phyloP scores from a whole-genome alignment of 2,888 invertebrate species.

The Lumbricus terrestris region DNA sequence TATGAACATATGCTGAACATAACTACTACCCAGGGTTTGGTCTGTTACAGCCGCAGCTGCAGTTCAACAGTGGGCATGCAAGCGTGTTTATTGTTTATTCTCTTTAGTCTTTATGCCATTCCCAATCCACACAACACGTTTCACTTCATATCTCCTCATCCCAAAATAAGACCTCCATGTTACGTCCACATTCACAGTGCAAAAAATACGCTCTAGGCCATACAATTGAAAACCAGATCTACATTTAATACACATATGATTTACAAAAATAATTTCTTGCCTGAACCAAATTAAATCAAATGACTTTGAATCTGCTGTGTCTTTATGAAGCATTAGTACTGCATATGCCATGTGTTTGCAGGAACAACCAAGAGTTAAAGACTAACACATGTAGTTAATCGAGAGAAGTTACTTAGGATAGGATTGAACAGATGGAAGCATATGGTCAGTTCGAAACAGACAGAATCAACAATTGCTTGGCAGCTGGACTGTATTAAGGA shows the following conservation, averaged over 20 bases:
- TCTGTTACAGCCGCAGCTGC: constrained; percentile 3
- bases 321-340: neutral
- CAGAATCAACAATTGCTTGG: too few species aligned
- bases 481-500: too few species aligned
- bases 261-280: neutral
- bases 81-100: neutral
- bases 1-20: constrained; percentile 3
- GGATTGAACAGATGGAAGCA: too few species aligned
- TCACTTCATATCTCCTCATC: neutral
- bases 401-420: too few species aligned
- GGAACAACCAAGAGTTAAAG: neutral
- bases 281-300: too few species aligned
- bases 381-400: too few species aligned
- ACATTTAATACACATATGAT: neutral
- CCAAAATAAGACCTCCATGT: neutral
- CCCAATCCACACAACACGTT: neutral
- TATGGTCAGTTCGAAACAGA: too few species aligned
- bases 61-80: neutral
- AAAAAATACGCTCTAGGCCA: neutral
- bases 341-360: neutral
- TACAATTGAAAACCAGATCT: neutral
- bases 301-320: neutral
- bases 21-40: neutral
- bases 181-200: neutral
- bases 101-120: neutral